Evolutionary conservation across 2,113 vertebrate genomes (phyloP).

Genomic region (Siniperca knerii): DNA sequence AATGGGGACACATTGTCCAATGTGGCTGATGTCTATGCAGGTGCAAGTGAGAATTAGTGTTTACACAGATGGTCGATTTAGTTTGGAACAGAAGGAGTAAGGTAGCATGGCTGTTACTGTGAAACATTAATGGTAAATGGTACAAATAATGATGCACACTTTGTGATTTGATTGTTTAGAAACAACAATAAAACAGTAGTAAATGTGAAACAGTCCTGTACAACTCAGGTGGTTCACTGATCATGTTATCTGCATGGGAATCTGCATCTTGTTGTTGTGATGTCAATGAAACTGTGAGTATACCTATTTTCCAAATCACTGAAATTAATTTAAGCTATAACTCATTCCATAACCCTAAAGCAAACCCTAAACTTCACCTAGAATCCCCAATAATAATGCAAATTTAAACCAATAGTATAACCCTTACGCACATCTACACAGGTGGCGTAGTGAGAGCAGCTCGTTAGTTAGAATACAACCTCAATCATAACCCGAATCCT

Average conservation of each 20-base stretch:
- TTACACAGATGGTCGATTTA: conserved; percentile 57
- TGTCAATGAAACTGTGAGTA: not conserved
- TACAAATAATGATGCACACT: conserved; percentile 41
- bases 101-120: conserved; percentile 28
- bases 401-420: not conserved
- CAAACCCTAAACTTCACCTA: not conserved
- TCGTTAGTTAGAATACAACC: not conserved
- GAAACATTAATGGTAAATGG: conserved; percentile 47
- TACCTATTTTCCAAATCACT: not conserved
- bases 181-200: conserved; percentile 17
- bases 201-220: conserved; percentile 3
- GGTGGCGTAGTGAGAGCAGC: not conserved
- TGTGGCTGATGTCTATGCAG: conserved; percentile 19
- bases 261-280: not conserved
- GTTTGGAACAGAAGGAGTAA: conserved; percentile 54
- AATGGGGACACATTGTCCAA: not conserved
- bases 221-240: not conserved
- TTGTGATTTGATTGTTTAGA: conserved; percentile 53
- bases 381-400: not conserved
- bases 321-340: not conserved
- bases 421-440: not conserved
- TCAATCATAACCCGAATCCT: not conserved
- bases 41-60: conserved; percentile 40
- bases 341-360: not conserved
- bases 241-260: not conserved